Conservation (phyloP, 2,888 invertebrate genomes). For the Branchellion lobata region DNA sequence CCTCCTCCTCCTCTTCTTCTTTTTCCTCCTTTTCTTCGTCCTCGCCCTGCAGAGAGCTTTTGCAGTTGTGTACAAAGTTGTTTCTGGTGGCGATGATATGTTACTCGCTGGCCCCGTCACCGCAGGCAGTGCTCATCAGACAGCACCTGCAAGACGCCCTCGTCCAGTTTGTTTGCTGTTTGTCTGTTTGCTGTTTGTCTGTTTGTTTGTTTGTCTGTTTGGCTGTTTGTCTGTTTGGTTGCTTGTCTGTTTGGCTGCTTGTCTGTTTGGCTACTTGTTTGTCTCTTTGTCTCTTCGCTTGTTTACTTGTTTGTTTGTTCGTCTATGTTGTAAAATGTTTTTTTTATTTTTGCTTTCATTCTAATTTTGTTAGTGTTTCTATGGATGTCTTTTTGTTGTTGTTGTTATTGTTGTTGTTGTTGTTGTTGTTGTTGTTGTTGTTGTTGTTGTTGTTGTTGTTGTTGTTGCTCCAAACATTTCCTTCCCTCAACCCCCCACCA, state of each 20-base stretch:
- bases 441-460: background rate
- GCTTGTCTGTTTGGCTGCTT: background rate
- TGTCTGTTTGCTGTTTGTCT: background rate
- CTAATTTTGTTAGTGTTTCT: background rate
- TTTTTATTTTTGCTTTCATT: background rate
- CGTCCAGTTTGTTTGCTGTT: background rate
- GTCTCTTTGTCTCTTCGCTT: background rate
- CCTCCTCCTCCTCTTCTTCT: too few species aligned
- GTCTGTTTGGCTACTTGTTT: background rate
- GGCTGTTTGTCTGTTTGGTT: background rate
- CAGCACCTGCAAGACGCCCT: background rate
- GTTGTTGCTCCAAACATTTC: slow-evolving; percentile 8
- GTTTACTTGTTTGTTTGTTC: background rate
- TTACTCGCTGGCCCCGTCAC: background rate
- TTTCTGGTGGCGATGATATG: slow-evolving; percentile 6
- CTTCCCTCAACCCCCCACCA: too few species aligned
- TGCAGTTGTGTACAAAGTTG: background rate
- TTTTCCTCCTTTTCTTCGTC: too few species aligned
- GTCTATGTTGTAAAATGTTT: background rate
- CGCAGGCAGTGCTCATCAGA: background rate
- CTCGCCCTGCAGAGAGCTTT: background rate
- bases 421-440: slow-evolving; percentile 17
- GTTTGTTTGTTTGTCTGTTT: background rate
- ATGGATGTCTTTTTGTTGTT: background rate
- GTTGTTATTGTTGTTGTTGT: background rate